Conservation (phyloP, 2,113 vertebrate genomes). For the Lophura nycthemera region DNA sequence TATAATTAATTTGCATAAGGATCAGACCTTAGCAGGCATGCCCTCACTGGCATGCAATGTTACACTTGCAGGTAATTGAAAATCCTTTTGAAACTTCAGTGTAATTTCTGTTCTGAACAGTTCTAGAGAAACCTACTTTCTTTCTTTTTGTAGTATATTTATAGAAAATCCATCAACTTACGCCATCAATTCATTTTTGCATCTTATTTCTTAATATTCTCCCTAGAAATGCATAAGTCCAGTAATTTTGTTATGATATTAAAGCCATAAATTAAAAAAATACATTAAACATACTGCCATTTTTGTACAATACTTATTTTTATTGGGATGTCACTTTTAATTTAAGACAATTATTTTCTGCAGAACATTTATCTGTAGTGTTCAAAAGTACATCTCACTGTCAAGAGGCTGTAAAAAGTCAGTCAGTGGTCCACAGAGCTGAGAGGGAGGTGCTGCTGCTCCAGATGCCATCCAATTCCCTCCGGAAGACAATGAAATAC, state of each 20-base stretch:
- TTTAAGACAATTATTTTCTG: neutral
- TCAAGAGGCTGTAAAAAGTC: neutral
- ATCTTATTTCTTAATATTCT: neutral
- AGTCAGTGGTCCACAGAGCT: neutral
- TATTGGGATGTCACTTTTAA: neutral
- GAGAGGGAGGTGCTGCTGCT: neutral
- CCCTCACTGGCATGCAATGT: neutral
- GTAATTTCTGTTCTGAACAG: neutral
- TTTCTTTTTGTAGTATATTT: neutral
- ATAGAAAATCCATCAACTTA: neutral
- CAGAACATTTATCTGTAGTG: neutral
- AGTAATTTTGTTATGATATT: neutral
- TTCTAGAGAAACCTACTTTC: neutral
- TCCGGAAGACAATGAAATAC: neutral
- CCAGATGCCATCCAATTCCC: neutral
- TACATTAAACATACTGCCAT: neutral
- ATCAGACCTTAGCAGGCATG: neutral
- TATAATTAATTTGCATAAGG: neutral
- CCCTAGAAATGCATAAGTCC: neutral
- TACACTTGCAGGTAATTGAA: neutral
- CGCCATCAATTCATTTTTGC: neutral
- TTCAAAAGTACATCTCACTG: neutral
- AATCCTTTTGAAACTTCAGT: neutral
- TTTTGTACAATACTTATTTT: neutral
- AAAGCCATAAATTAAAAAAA: neutral